Conservation (phyloP, 2,797 vertebrate species). For the Hipposideros larvatus region DNA sequence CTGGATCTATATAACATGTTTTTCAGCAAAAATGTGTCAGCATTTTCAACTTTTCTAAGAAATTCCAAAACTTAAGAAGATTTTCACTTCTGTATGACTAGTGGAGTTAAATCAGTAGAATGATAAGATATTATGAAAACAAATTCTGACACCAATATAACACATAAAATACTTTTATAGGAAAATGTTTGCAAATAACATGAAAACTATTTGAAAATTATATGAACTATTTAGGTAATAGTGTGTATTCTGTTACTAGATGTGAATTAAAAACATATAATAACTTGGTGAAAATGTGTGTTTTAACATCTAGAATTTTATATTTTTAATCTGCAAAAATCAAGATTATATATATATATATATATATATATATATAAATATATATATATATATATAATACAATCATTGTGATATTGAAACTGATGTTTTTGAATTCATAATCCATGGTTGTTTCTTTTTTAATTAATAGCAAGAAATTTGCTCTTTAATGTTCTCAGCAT, state of each 20-base stretch:
- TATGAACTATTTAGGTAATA: not conserved
- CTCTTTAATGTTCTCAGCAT: not conserved
- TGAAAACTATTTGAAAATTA: too few species aligned
- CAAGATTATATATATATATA: not conserved
- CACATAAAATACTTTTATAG: not conserved
- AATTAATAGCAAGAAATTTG: not conserved
- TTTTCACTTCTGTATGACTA: not conserved
- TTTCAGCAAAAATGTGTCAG: not conserved
- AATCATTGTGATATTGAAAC: not conserved
- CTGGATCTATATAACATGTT: not conserved
- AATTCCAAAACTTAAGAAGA: not conserved
- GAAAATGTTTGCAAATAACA: not conserved
- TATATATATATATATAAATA: not conserved
- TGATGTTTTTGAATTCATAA: not conserved
- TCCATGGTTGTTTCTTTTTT: not conserved
- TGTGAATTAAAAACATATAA: too few species aligned
- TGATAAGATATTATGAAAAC: not conserved
- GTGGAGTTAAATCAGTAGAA: not conserved
- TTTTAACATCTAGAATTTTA: not conserved
- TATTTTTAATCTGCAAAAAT: not conserved
- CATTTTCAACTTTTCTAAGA: not conserved
- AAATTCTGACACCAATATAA: not conserved
- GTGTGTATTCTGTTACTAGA: not conserved
- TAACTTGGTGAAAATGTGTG: not conserved
- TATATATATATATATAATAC: not conserved